Evolutionary conservation across 2,888 invertebrate genomes (phyloP).

Genomic region (Brachypterus glaber): DNA sequence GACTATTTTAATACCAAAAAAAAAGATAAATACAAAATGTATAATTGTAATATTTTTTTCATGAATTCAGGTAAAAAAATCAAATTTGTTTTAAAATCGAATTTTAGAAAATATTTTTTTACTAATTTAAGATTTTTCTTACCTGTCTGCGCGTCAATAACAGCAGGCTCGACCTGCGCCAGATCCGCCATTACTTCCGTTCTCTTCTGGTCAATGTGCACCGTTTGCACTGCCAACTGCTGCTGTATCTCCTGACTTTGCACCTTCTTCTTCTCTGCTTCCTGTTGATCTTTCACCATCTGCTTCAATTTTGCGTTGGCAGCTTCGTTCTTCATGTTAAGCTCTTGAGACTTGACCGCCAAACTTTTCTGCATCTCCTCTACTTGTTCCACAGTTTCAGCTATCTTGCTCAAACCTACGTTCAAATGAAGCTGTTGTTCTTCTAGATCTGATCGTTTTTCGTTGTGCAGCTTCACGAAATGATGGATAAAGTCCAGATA

Average conservation of each 20-base stretch:
- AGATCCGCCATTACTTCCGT: constrained; percentile 93
- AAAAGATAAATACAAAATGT: too few species aligned
- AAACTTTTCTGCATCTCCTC: constrained; percentile 99
- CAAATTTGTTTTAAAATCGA: too few species aligned
- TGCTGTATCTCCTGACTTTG: constrained; percentile 93
- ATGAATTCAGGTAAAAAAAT: constrained; percentile 5
- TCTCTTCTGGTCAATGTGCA: constrained; percentile 88
- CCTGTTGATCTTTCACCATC: constrained; percentile 99
- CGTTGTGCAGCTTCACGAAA: constrained; percentile 94
- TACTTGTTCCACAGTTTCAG: constrained; percentile 98
- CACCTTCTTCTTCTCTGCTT: constrained; percentile 98
- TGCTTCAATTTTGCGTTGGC: constrained; percentile 98
- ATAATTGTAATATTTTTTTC: too few species aligned
- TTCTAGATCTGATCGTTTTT: constrained; percentile 95
- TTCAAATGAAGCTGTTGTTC: constrained; percentile 98
- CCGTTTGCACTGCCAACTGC: constrained; percentile 75
- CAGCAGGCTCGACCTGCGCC: constrained; percentile 96
- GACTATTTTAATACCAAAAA: too few species aligned
- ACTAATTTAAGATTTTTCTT: too few species aligned
- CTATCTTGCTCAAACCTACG: constrained; percentile 96
- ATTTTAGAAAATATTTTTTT: too few species aligned
- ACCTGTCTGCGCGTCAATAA: constrained; percentile 97
- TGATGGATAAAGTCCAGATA: constrained; percentile 99
- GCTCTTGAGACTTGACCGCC: constrained; percentile 89
- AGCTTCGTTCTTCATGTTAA: constrained; percentile 96